These are phyloP conservation scores for Odocoileus hemionus DNA, from an alignment of 2,113 vertebrate species.

Conservation along the genomic window DNA sequence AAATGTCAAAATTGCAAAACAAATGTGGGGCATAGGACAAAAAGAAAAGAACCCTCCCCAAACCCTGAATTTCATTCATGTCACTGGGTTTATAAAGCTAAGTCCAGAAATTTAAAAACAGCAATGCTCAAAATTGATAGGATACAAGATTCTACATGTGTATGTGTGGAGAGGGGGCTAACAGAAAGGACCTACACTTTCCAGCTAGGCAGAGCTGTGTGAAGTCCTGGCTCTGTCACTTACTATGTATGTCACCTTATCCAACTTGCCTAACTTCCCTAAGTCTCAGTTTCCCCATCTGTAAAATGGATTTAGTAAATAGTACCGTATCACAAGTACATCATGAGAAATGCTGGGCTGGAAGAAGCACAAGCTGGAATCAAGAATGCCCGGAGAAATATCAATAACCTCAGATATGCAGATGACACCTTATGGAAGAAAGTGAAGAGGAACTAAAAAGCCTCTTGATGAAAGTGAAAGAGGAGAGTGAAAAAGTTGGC, in stretches of 20 bases:
- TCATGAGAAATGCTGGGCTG: too few species aligned
- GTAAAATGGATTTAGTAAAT: not conserved
- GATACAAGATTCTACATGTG: not conserved
- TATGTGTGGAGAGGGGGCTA: not conserved
- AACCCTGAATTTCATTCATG: not conserved
- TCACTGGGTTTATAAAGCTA: not conserved
- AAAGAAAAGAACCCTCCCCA: not conserved
- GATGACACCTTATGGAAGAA: too few species aligned
- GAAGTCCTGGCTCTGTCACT: not conserved
- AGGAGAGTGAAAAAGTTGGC: too few species aligned
- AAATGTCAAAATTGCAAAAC: slow-evolving; percentile 45
- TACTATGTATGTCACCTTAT: not conserved
- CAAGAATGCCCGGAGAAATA: too few species aligned
- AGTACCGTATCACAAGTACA: not conserved
- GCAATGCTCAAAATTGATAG: not conserved
- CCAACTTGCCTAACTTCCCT: not conserved
- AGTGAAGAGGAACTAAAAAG: too few species aligned
- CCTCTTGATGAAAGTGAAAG: too few species aligned
- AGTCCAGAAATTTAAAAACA: not conserved
- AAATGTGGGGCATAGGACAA: not conserved
- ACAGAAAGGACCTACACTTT: not conserved
- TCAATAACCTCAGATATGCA: too few species aligned
- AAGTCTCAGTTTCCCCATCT: not conserved
- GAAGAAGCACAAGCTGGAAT: too few species aligned
- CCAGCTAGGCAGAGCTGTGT: not conserved